Base-by-base conservation (phyloP, 1,140 invertebrate genomes). In the Andrena cerasifolii region DNA sequence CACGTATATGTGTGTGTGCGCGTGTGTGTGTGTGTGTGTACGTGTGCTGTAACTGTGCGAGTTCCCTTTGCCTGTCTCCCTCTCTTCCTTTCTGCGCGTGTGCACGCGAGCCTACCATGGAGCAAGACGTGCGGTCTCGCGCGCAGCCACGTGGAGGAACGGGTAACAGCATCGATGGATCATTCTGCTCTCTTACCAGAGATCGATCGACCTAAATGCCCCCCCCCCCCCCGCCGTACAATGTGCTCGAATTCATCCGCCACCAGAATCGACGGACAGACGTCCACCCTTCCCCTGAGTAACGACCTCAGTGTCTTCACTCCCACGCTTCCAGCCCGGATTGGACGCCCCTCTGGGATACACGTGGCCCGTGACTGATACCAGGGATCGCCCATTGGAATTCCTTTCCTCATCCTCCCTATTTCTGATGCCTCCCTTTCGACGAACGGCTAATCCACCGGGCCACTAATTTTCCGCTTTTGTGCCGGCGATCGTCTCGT, bases 121-220 rank as follows among this genome's bases (percentile, higher is more conserved):
- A 54, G 28, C 66, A 51, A 77, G 75, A 77, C 66, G 33, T 14
- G 54, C 54, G 24, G 45, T 73, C 18, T 78, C 63, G 58, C 61
- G 68, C 70, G 36, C 67, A 78, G 67, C 75, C 70, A 73, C 70
- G 76, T 70, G 70, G 75, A 71, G 66, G 47, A 62, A 61, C 45
- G 75, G 61, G 68, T 43, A 73, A 56, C 76, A 56, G 40, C 31
- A 33, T 78, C 76, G 70, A 78, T 78, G 76, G 70, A 73, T 73
- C 76, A 40, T 65, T 78, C 49, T 12, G 53, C 65, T 62, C 67
- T 58, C 68, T 56, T 63, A 47, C 8, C 21, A 51, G 51, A 78
- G 49, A 63, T 78, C 76, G 76, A 78, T 78, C 76, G 70, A 56
- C 70, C 76, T 45, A 65, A 63, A 73, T 78, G 56, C 43, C 28